These are phyloP conservation scores for Drosophila leontia DNA, from an alignment of 1,140 invertebrate genomes.

Conservation along the genomic window DNA sequence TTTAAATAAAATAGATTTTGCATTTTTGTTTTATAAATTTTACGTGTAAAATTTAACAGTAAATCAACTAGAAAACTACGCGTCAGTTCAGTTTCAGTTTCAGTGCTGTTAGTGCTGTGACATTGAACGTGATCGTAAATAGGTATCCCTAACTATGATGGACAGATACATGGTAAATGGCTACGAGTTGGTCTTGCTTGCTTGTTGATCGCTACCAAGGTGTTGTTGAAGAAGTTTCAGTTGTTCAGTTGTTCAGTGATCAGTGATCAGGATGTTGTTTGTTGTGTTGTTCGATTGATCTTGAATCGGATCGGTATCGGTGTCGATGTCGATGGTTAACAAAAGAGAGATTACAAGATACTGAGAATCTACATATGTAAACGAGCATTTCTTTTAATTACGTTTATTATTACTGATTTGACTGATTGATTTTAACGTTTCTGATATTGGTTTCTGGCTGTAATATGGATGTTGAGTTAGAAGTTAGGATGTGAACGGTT, in stretches of 20 bases:
- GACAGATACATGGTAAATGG: constrained; percentile 61
- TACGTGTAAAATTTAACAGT: constrained; percentile 83
- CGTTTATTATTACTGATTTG: constrained; percentile 81
- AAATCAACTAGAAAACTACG: constrained; percentile 82
- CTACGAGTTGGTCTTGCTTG: constrained; percentile 41
- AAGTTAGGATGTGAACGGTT: constrained; percentile 78
- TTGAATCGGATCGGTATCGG: constrained; percentile 21
- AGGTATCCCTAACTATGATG: constrained; percentile 69
- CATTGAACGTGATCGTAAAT: constrained; percentile 61
- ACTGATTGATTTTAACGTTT: constrained; percentile 75
- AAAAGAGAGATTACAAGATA: constrained; percentile 81
- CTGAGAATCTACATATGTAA: constrained; percentile 83
- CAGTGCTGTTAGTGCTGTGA: constrained; percentile 53
- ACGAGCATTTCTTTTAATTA: constrained; percentile 84
- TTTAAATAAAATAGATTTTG: constrained; percentile 78
- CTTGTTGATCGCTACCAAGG: constrained; percentile 60
- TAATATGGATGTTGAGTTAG: constrained; percentile 81
- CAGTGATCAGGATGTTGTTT: constrained; percentile 36
- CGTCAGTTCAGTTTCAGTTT: constrained; percentile 57
- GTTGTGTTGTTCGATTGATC: constrained; percentile 27
- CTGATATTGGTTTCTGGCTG: constrained; percentile 60
- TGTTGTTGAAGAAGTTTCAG: constrained; percentile 76
- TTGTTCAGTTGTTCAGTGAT: constrained; percentile 43
- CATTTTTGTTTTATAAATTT: constrained; percentile 77
- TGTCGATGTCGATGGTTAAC: constrained; percentile 56